A percentile compares a stretch with the other conserved stretches of the same genome.
Evolutionary conservation across 2,797 vertebrate genomes (phyloP).

Genomic region (Pachyuromys duprasi): DNA sequence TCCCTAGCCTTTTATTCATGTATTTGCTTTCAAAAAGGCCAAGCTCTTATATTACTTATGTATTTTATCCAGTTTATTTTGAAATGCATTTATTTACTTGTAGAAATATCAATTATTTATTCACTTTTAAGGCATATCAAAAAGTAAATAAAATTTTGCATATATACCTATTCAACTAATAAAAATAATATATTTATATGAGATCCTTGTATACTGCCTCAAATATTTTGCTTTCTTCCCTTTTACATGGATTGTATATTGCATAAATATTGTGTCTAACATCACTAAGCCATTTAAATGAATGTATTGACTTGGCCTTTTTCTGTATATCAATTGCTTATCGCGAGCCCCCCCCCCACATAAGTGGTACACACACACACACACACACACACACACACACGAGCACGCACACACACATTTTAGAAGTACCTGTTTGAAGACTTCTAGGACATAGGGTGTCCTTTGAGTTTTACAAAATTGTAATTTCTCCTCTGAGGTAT

Average conservation of each 20-base stretch:
- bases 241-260: background rate
- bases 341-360: too few relatives aligned
- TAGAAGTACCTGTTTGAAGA: background rate
- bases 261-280: background rate
- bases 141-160: slow-evolving; percentile 4
- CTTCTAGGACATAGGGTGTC: background rate
- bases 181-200: slow-evolving; percentile 28
- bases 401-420: background rate
- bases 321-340: background rate
- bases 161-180: background rate
- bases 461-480: background rate
- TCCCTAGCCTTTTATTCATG: background rate
- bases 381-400: background rate
- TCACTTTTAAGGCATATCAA: background rate
- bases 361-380: background rate
- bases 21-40: background rate
- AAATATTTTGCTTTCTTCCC: background rate
- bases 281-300: background rate
- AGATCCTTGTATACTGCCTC: background rate
- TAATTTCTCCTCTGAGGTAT: background rate
- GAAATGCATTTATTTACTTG: slow-evolving; percentile 17
- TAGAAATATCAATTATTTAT: background rate
- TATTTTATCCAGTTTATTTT: background rate
- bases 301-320: background rate
- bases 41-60: background rate